Evolutionary conservation across 2,888 invertebrate species (phyloP), one percentile per base, ranked within the genome.

Genomic region (Drosophila algonquin): DNA sequence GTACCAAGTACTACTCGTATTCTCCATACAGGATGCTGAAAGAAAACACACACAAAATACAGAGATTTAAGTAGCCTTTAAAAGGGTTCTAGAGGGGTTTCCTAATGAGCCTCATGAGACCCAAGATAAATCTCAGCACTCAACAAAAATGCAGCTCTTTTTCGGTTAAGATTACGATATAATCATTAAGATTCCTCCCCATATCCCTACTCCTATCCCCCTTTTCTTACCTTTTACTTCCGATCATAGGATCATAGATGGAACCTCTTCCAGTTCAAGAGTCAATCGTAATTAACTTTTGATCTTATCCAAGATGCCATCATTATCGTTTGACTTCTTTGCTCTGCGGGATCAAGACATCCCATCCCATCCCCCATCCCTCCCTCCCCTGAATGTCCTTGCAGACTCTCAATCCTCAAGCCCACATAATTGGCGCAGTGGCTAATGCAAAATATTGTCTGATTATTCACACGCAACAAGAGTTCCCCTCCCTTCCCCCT

Each of bases 401-500:
- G 16, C 27, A 44, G 56, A 40, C 46, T 54, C 50, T 30, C 3
- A n/a, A 35, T 16, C 30, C 27, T 45, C 47, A 44, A 32, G 68
- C 89, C 85, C 85, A 81, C 87, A 85, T 85, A 86, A 77, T 75
- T 80, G 77, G 51, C 77, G 67, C 71, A 79, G 73, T 84, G 73
- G 79, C 63, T 77, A 72, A 77, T 84, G 87, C 89, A 87, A 87
- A 86, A 87, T 72, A 56, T 67, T 84, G 75, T 83, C 84, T 73
- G 79, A 80, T 78, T 77, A 81, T 84, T 75, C 81, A 83, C 78
- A 80, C 83, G 84, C 79, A 75, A 79, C 74, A 63, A 81, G 51
- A 54, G 57, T 30, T 35, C 62, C 32, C 16, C 57, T n/a, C 60
- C 46, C 46, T 57, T 18, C 44, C 27, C 44, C 55, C 54, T 47